These are phyloP conservation scores for Falco naumanni DNA, from an alignment of 2,797 vertebrate species.

Conservation along the genomic window DNA sequence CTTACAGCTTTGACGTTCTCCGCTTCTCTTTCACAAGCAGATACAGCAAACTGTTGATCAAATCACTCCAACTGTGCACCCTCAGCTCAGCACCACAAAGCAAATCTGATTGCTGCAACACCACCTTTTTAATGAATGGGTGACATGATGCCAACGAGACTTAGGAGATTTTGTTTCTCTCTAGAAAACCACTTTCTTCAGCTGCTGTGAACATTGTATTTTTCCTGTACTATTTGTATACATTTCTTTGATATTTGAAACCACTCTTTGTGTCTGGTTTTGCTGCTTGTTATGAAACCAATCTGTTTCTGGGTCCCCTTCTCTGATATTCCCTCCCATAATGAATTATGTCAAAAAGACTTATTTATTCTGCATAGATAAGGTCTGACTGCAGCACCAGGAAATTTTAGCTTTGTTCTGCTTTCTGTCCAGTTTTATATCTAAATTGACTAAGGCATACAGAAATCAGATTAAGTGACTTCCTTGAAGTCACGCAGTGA, in stretches of 20 bases:
- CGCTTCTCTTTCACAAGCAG: not conserved
- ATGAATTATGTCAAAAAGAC: not conserved
- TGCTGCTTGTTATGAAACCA: not conserved
- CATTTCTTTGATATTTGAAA: not conserved
- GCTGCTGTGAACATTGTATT: not conserved
- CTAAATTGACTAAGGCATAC: conserved; percentile 45
- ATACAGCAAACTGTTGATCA: not conserved
- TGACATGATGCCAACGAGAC: not conserved
- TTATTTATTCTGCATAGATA: conserved; percentile 21
- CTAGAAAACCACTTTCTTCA: not conserved
- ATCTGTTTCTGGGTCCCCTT: not conserved
- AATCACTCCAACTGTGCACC: not conserved
- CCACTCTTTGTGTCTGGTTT: not conserved
- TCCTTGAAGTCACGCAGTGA: conserved; percentile 27
- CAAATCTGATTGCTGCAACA: not conserved
- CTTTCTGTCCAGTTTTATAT: conserved; percentile 42
- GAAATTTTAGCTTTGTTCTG: conserved; percentile 24
- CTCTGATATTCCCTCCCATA: not conserved
- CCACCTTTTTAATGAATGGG: not conserved
- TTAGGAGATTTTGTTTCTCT: not conserved
- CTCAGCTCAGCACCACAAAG: not conserved
- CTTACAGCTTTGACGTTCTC: not conserved
- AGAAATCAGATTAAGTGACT: conserved; percentile 62
- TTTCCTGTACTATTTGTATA: not conserved
- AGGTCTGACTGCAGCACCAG: conserved; percentile 1